phyloP scores from a whole-genome alignment of 2,888 invertebrate genomes.

The Synanthedon formicaeformis region DNA sequence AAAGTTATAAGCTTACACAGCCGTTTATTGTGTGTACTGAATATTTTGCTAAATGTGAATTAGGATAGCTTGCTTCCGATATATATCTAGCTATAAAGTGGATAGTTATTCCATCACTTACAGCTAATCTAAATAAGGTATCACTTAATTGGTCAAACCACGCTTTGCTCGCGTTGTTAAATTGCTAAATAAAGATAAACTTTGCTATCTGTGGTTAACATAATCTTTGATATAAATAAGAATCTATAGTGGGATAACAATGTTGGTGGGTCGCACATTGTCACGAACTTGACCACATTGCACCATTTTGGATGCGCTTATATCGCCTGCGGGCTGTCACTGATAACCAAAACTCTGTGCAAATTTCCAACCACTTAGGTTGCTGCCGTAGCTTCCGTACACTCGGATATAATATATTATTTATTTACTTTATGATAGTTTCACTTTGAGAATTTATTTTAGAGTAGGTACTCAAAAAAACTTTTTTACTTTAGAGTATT shows the following conservation, averaged over 20 bases:
- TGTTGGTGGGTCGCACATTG: slow-evolving; percentile 22
- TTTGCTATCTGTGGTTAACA: not conserved
- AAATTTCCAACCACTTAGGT: slow-evolving; percentile 17
- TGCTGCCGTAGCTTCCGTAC: not conserved
- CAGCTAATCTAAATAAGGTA: too few relatives aligned
- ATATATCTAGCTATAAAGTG: too few relatives aligned
- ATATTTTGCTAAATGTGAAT: too few relatives aligned
- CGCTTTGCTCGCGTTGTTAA: too few relatives aligned
- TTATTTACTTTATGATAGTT: not conserved
- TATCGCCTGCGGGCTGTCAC: slow-evolving; percentile 36
- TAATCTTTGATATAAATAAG: not conserved
- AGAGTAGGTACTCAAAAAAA: too few relatives aligned
- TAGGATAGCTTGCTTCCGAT: too few relatives aligned
- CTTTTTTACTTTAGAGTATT: too few relatives aligned
- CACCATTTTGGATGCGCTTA: slow-evolving; percentile 41
- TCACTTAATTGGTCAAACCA: too few relatives aligned
- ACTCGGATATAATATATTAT: not conserved
- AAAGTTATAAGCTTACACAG: too few relatives aligned
- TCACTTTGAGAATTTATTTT: too few relatives aligned
- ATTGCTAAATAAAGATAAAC: not conserved
- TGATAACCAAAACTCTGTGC: slow-evolving; percentile 51
- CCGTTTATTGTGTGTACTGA: too few relatives aligned
- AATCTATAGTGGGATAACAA: not conserved
- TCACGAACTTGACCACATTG: slow-evolving; percentile 46
- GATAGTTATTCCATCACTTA: too few relatives aligned